Conservation (phyloP, 1,140 invertebrate species). For the Gryllus bimaculatus region DNA sequence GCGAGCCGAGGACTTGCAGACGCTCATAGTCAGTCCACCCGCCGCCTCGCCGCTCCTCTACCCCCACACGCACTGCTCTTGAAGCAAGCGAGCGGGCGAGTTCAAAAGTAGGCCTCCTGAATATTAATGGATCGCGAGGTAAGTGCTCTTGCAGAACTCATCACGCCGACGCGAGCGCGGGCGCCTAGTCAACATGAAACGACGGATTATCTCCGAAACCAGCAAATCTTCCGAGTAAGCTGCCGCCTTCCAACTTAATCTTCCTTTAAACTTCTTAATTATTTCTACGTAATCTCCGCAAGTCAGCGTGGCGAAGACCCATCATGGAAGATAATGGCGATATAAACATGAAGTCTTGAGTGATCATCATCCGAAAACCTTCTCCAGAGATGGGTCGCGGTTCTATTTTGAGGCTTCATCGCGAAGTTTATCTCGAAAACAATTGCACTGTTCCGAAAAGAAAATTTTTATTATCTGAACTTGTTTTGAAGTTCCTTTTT, state of each 20-base stretch:
- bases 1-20: too few species aligned
- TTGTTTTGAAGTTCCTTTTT: too few species aligned
- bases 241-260: neutral
- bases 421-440: neutral
- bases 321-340: neutral
- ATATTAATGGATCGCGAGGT: neutral
- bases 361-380: neutral
- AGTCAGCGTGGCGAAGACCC: neutral
- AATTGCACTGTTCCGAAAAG: neutral
- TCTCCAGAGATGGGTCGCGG: neutral
- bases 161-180: neutral
- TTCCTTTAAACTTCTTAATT: conserved; percentile 2
- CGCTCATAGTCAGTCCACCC: too few species aligned
- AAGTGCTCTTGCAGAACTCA: neutral
- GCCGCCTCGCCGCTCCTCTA: neutral
- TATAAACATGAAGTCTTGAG: neutral
- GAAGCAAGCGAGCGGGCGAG: neutral
- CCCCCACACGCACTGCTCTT: neutral
- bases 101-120: neutral
- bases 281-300: neutral
- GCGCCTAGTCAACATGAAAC: too few species aligned
- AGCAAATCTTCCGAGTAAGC: too few species aligned
- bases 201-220: too few species aligned
- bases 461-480: too few species aligned
- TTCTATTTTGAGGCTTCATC: too few species aligned